Evolutionary conservation across 1,140 invertebrate genomes (phyloP).

Genomic region (Trichonephila clavipes): DNA sequence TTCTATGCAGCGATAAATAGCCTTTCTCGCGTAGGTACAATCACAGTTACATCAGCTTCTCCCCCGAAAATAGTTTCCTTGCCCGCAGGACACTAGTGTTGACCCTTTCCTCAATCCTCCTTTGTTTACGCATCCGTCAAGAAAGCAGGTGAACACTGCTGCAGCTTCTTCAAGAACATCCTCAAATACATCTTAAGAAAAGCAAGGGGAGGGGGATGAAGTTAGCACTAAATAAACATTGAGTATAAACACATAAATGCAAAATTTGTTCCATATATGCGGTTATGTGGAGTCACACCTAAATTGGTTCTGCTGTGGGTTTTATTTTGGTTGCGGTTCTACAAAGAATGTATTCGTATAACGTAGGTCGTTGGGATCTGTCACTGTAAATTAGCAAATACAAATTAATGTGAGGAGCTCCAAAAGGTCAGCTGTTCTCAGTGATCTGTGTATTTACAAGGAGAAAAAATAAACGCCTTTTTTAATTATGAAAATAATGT

Average conservation of each 20-base stretch:
- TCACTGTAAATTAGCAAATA: no score
- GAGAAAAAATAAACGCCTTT: no score
- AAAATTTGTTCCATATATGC: slow-evolving; percentile 18
- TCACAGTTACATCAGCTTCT: background rate
- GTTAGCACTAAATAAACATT: background rate
- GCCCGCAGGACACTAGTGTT: background rate
- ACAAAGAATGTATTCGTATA: background rate
- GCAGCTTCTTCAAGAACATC: background rate
- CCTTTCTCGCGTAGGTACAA: slow-evolving; percentile 5
- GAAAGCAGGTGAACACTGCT: background rate
- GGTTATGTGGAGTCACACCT: background rate
- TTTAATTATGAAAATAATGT: no score
- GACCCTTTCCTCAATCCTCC: slow-evolving; percentile 9
- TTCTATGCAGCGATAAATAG: background rate
- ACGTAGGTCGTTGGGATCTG: no score
- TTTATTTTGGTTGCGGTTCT: background rate
- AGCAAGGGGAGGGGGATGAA: background rate
- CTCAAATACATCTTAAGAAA: background rate
- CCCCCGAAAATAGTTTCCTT: slow-evolving; percentile 3
- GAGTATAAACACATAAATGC: background rate
- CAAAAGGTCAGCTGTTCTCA: no score
- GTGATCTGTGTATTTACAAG: no score
- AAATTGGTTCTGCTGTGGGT: background rate
- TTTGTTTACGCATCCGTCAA: slow-evolving; percentile 29
- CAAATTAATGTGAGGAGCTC: no score